Evolutionary conservation across 2,113 vertebrate genomes (phyloP), one percentile per base, ranked within the genome.

Genomic region (Suricata suricatta): DNA sequence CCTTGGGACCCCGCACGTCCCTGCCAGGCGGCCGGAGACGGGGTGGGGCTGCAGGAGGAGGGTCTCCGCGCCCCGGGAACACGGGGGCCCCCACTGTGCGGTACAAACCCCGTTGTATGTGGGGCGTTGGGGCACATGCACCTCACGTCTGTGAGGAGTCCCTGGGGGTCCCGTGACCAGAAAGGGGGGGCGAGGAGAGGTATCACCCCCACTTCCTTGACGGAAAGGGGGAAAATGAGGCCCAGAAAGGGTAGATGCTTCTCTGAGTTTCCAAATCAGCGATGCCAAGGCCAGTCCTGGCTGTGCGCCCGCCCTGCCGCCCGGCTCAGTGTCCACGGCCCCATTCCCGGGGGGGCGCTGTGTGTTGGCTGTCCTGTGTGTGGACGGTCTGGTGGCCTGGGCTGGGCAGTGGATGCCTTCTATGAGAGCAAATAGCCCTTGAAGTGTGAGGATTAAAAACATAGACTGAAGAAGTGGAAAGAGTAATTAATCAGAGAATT

Each of bases 321-420:
- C 68, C 9, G 68, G 60, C n/a, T 35, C 68, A 5, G 69, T 25
- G 35, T 13, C 4, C 71, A 6, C 0, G 69, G 60, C 19, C 52
- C 52, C 14, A 15, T 54, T 10, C 52, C 52, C 15, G 52, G 52
- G 5, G 52, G 52, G 52, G 16, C n/a, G 52, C 52, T 54, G 15
- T 16, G 5, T 54, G 52, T 54, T 16, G 3, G 16, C 52, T 15
- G 16, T 54, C 52, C 52, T 0, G 68, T 72, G 69, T 1, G 19
- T 23, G 69, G n/a, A 12, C 4, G 31, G 69, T 11, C 50, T 0
- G 50, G 50, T 13, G 4, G 19, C 13, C 21, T 1, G 35, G 44
- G 31, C 77, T 13, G 19, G 0, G 27, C 19, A 17, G 31, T 2
- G 4, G 44, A 15, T 21, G 13, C 44, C 10, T 17, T 19, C 0